Percentiles rank a stretch among this genome's conserved stretches.
Evolutionary conservation across 1,140 invertebrate species (phyloP).

Genomic region (Lamellibrachia luymesi): DNA sequence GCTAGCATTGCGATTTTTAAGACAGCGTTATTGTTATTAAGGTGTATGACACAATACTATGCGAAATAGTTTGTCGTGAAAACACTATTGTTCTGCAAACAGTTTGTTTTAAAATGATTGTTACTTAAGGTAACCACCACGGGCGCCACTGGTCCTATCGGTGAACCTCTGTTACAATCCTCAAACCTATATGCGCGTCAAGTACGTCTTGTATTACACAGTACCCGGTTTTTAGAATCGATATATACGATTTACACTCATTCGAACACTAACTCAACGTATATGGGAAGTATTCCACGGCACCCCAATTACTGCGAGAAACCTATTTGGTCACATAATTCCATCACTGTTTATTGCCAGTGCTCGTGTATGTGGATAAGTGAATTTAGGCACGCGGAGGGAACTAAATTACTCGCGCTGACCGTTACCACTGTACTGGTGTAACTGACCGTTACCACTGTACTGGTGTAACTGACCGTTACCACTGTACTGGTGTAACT

Average conservation of each 20-base stretch:
- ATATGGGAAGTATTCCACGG: not conserved
- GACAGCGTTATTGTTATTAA: not conserved
- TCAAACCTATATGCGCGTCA: not conserved
- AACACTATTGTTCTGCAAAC: not conserved
- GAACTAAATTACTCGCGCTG: not conserved
- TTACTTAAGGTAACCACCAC: not conserved
- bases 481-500: no score
- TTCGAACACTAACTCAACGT: not conserved
- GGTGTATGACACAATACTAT: not conserved
- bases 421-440: not conserved
- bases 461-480: no score
- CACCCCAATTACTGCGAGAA: not conserved
- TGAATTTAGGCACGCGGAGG: not conserved
- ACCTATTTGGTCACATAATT: not conserved
- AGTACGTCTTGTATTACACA: not conserved
- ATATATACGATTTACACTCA: not conserved
- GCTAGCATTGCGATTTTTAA: not conserved
- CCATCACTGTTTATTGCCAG: not conserved
- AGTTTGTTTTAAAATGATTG: not conserved
- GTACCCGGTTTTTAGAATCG: not conserved
- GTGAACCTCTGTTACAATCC: not conserved
- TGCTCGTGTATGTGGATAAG: not conserved
- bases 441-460: no score
- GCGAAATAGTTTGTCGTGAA: not conserved
- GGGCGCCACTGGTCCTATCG: not conserved